These are phyloP conservation scores for Monochamus saltuarius DNA, from an alignment of 1,140 invertebrate species.

Conservation along the genomic window DNA sequence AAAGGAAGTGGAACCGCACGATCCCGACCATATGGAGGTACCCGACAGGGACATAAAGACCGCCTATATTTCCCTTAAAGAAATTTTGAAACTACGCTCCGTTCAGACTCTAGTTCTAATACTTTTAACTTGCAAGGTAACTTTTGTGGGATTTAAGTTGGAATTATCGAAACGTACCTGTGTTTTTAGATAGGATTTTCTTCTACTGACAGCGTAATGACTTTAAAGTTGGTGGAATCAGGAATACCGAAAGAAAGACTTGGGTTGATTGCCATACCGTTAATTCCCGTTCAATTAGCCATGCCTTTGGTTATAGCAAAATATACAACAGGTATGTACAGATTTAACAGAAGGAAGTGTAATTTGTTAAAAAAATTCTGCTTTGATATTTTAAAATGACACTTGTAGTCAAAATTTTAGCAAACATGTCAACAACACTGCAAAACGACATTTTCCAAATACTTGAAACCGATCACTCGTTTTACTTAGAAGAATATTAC, in stretches of 20 bases:
- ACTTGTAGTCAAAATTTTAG: too few relatives aligned
- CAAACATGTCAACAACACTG: slow-evolving; percentile 15
- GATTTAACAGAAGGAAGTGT: too few relatives aligned
- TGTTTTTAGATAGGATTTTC: slow-evolving; percentile 87
- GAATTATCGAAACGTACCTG: not conserved
- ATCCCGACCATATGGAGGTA: slow-evolving; percentile 52
- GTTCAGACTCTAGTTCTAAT: slow-evolving; percentile 78
- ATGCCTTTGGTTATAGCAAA: slow-evolving; percentile 81
- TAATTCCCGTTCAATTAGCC: slow-evolving; percentile 93
- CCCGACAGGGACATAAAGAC: slow-evolving; percentile 56
- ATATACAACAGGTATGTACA: slow-evolving; percentile 45
- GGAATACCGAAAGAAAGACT: slow-evolving; percentile 95
- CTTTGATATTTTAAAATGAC: not conserved
- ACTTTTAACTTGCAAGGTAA: slow-evolving; percentile 88
- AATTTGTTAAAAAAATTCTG: slow-evolving; percentile 4
- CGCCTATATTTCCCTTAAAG: slow-evolving; percentile 83
- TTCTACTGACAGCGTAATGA: slow-evolving; percentile 92
- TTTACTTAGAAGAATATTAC: slow-evolving; percentile 4
- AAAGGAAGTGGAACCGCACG: slow-evolving; percentile 65
- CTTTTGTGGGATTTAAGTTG: not conserved
- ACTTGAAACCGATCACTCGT: slow-evolving; percentile 8
- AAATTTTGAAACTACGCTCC: slow-evolving; percentile 82
- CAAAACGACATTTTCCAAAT: slow-evolving; percentile 15
- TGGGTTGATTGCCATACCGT: slow-evolving; percentile 86
- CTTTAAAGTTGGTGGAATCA: slow-evolving; percentile 91